phyloP scores from a whole-genome alignment of 2,113 vertebrate genomes.

The Vicugna pacos region DNA sequence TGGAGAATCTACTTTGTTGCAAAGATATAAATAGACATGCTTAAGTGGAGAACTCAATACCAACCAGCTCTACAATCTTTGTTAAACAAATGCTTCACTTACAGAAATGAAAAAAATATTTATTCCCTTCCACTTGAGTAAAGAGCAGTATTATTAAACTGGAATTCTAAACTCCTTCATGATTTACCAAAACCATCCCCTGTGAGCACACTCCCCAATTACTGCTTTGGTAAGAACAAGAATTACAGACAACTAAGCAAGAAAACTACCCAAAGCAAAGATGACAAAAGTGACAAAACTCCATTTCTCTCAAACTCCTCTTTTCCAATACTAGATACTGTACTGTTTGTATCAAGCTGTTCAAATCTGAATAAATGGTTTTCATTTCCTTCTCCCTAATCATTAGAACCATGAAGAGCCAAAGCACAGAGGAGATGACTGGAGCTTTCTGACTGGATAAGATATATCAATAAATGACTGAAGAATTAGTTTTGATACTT shows the following conservation, averaged over 20 bases:
- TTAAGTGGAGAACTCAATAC: not conserved
- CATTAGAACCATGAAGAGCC: conserved; percentile 13
- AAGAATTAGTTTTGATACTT: not conserved
- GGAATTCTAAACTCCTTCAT: not conserved
- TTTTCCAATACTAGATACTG: not conserved
- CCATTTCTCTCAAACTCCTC: not conserved
- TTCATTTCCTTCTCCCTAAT: conserved; percentile 26
- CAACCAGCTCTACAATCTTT: not conserved
- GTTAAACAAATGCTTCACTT: not conserved
- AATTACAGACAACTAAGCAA: not conserved
- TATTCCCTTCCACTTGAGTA: not conserved
- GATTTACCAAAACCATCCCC: not conserved
- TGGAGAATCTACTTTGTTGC: not conserved
- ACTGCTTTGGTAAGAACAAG: not conserved
- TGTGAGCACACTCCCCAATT: not conserved
- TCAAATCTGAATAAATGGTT: not conserved
- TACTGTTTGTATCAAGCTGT: not conserved
- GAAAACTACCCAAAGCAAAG: not conserved
- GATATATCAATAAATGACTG: not conserved
- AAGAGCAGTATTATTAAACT: not conserved
- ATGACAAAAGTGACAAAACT: not conserved
- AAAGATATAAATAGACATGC: not conserved
- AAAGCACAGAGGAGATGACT: not conserved
- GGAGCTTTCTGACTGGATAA: not conserved
- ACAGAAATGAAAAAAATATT: not conserved